Conservation (phyloP, 1,140 invertebrate genomes). For the Leptonema lineaticorne region DNA sequence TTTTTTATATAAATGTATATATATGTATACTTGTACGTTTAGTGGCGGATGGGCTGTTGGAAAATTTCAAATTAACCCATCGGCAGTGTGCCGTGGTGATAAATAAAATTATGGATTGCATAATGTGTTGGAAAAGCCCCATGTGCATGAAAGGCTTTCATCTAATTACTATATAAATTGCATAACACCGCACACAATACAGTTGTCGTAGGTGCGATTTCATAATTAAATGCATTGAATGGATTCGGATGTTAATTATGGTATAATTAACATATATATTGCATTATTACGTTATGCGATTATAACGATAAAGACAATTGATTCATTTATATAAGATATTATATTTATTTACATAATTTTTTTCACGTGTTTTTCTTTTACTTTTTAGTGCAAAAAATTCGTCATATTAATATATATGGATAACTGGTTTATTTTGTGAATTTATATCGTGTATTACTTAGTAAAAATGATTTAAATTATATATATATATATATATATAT, state of each 20-base stretch:
- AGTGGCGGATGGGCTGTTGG: not conserved
- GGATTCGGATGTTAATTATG: too few species aligned
- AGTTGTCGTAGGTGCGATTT: not conserved
- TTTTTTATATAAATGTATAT: not conserved
- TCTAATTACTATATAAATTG: constrained; percentile 20
- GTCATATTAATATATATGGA: too few species aligned
- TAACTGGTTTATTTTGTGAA: too few species aligned
- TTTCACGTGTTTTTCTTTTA: too few species aligned
- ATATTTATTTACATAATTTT: too few species aligned
- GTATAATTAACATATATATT: not conserved
- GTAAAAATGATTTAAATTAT: too few species aligned
- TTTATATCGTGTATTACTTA: too few species aligned
- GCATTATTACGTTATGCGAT: not conserved
- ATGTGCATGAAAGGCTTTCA: constrained; percentile 8
- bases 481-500: too few species aligned
- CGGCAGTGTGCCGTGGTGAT: not conserved
- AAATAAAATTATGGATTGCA: constrained; percentile 1
- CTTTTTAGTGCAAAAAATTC: too few species aligned
- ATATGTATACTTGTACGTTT: too few species aligned
- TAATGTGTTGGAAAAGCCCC: not conserved
- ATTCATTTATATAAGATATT: not conserved
- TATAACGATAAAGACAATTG: not conserved
- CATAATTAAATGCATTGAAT: not conserved
- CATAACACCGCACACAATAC: not conserved
- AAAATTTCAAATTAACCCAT: not conserved